Percentiles rank a stretch among this genome's conserved stretches.
phyloP scores from a whole-genome alignment of 1,140 invertebrate genomes.

The Bradysia coprophila region DNA sequence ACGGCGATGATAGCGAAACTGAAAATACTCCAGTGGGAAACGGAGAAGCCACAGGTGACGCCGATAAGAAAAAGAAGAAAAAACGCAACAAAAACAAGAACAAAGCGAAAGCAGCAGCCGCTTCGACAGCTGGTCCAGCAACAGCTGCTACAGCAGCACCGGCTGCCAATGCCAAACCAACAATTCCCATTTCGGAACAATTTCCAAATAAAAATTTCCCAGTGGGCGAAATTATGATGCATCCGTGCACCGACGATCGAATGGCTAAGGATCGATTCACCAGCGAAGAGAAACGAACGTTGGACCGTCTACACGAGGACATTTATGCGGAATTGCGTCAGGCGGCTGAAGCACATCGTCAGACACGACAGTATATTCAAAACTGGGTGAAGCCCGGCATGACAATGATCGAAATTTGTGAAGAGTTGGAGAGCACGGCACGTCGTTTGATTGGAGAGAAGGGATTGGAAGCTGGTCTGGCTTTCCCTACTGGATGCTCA shows the following conservation, averaged over 20 bases:
- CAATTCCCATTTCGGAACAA: conserved; percentile 67
- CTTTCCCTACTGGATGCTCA: conserved; percentile 97
- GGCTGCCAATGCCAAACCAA: conserved; percentile 66
- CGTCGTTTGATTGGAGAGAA: conserved; percentile 87
- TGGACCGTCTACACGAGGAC: conserved; percentile 66
- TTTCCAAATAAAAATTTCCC: conserved; percentile 68
- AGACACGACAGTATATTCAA: conserved; percentile 81
- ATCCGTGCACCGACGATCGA: conserved; percentile 54
- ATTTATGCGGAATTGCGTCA: conserved; percentile 89
- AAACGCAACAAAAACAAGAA: conserved; percentile 34
- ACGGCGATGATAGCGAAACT: conserved; percentile 9
- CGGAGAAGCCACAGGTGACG: conserved; percentile 23
- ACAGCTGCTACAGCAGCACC: conserved; percentile 26
- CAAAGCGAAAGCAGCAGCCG: conserved; percentile 13
- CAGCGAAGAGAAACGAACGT: conserved; percentile 75
- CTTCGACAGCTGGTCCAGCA: conserved; percentile 12
- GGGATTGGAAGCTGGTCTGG: conserved; percentile 87
- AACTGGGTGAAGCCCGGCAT: conserved; percentile 92
- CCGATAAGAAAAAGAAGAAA: conserved; percentile 36
- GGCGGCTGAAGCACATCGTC: conserved; percentile 94
- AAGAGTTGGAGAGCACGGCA: conserved; percentile 84
- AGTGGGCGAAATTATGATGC: conserved; percentile 62
- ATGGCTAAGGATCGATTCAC: conserved; percentile 76
- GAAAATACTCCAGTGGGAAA: conserved; percentile 17
- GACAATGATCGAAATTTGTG: conserved; percentile 98